These are phyloP conservation scores for Silurus aristotelis DNA, from an alignment of 2,797 vertebrate species.

Conservation along the genomic window DNA sequence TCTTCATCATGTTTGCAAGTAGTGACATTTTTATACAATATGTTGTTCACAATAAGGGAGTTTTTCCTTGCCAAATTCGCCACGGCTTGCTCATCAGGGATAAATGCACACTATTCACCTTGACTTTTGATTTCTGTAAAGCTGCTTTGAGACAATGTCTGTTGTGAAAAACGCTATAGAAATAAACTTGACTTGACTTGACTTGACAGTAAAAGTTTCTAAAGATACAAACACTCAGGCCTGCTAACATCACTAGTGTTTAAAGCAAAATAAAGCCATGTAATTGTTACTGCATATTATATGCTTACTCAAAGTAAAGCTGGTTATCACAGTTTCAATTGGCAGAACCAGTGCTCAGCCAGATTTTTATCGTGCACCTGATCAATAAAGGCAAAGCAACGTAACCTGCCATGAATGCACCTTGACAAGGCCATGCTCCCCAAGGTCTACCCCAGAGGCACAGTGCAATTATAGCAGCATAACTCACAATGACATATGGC, in stretches of 20 bases:
- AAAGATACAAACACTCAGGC: not conserved
- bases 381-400: conserved; percentile 62
- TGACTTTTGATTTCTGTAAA: no score
- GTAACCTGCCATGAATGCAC: conserved; percentile 61
- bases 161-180: no score
- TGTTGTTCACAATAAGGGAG: no score
- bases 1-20: not conserved
- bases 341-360: conserved; percentile 43
- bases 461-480: conserved; percentile 64
- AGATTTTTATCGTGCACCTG: conserved; percentile 50
- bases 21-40: not conserved
- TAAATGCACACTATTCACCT: no score
- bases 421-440: conserved; percentile 62
- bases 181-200: not conserved
- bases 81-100: no score
- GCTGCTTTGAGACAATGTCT: no score
- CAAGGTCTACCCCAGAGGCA: conserved; percentile 60
- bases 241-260: not conserved
- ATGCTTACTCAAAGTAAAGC: conserved; percentile 45
- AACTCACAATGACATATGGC: conserved; percentile 64
- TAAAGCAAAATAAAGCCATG: conserved; percentile 3
- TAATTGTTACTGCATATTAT: conserved; percentile 45
- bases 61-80: no score
- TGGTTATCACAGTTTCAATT: conserved; percentile 58
- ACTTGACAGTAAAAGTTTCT: conserved; percentile 1